Evolutionary conservation across 1,140 invertebrate genomes (phyloP).

Genomic region (Tyrophagus putrescentiae): DNA sequence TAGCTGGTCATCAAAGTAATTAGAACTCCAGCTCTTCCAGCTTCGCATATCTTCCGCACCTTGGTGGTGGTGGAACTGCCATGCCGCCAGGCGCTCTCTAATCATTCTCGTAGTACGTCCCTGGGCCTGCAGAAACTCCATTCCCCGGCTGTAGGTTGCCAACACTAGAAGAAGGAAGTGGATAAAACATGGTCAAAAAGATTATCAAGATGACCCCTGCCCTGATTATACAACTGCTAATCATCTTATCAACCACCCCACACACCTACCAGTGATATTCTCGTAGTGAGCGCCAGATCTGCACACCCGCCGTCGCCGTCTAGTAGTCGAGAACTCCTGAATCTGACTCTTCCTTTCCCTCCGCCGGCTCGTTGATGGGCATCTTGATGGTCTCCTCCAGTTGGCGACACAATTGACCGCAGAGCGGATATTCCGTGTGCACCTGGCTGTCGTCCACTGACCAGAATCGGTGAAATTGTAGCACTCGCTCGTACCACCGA

Average conservation of each 20-base stretch:
- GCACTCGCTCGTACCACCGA: constrained; percentile 81
- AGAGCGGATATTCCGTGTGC: constrained; percentile 91
- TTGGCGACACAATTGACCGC: constrained; percentile 88
- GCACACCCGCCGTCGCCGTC: constrained; percentile 93
- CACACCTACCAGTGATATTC: constrained; percentile 74
- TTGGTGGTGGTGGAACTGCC: constrained; percentile 56
- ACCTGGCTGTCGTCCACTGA: constrained; percentile 93
- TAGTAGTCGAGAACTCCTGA: constrained; percentile 96
- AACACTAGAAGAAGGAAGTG: not conserved
- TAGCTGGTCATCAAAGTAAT: constrained; percentile 98
- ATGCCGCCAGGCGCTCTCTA: constrained; percentile 52
- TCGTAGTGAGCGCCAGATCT: constrained; percentile 91
- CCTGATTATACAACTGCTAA: no score
- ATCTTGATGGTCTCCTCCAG: constrained; percentile 95
- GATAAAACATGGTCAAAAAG: not conserved
- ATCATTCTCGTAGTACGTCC: constrained; percentile 78
- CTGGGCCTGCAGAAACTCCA: constrained; percentile 80
- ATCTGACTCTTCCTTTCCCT: constrained; percentile 95
- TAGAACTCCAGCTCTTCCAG: constrained; percentile 75
- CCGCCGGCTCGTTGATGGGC: constrained; percentile 94
- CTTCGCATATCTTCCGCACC: constrained; percentile 67
- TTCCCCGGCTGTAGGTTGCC: constrained; percentile 53
- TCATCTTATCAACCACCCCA: no score
- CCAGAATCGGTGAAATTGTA: constrained; percentile 97
- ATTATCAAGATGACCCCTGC: no score